phyloP scores from a whole-genome alignment of 1,140 invertebrate genomes.

The Nylanderia fulva region DNA sequence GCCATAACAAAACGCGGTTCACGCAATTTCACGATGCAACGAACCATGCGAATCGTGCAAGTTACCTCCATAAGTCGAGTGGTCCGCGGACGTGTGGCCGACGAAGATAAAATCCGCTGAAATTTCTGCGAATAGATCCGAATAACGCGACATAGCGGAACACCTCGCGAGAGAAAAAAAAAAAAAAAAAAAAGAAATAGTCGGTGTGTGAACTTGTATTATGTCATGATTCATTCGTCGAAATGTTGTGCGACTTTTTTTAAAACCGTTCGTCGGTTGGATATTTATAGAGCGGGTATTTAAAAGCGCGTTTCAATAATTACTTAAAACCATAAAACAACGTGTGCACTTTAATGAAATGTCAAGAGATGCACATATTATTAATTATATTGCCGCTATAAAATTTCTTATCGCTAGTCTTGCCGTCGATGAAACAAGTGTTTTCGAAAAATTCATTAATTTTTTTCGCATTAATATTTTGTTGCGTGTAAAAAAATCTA shows the following conservation, averaged over 20 bases:
- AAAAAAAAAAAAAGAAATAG: background rate
- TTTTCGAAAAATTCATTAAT: background rate
- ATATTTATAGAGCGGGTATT: background rate
- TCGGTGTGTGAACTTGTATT: conserved; percentile 40
- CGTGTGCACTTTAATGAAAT: background rate
- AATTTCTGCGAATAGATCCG: conserved; percentile 42
- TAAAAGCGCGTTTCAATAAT: background rate
- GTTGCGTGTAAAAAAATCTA: background rate
- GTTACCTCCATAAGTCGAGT: conserved; percentile 47
- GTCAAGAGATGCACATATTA: background rate
- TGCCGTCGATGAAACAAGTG: background rate
- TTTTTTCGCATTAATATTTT: background rate
- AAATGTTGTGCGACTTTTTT: background rate
- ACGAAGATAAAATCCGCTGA: conserved; percentile 59
- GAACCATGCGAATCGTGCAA: conserved; percentile 54
- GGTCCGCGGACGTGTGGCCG: conserved; percentile 42
- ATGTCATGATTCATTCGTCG: background rate
- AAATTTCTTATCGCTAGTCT: background rate
- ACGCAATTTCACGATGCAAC: conserved; percentile 71
- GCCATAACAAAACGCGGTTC: conserved; percentile 64
- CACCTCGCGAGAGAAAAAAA: background rate
- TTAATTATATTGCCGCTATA: too few species aligned
- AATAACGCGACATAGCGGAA: conserved; percentile 15
- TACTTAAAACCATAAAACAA: background rate
- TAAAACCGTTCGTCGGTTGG: background rate